Conservation (phyloP, 2,888 invertebrate species). For the Argyresthia goedartella region DNA sequence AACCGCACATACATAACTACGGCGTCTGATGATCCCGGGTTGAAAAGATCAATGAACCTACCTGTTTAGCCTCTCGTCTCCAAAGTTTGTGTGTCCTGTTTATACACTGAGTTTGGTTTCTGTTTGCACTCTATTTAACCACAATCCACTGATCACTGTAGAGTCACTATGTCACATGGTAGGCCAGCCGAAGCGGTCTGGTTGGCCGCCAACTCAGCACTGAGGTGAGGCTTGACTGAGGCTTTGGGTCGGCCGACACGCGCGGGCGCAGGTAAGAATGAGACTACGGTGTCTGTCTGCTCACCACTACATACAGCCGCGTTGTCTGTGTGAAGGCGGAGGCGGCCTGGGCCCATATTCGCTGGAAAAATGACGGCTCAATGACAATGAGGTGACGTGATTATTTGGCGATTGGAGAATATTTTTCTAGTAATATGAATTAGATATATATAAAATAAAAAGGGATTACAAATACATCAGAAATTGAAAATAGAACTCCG, state of each 20-base stretch:
- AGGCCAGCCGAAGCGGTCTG: constrained; percentile 57
- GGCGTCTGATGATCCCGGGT: background rate
- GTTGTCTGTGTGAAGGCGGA: constrained; percentile 19
- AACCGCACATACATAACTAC: background rate
- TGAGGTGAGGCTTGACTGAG: constrained; percentile 28
- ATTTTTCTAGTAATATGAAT: no score
- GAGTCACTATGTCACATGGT: constrained; percentile 57
- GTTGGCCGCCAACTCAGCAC: constrained; percentile 63
- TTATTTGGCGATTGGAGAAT: no score
- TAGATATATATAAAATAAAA: no score
- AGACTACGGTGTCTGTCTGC: constrained; percentile 37
- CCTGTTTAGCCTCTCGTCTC: constrained; percentile 1
- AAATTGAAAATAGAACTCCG: no score
- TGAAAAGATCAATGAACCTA: constrained; percentile 2
- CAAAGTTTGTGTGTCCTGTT: background rate
- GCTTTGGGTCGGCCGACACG: constrained; percentile 49
- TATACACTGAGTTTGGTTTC: background rate
- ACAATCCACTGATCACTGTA: constrained; percentile 52
- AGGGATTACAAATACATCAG: no score
- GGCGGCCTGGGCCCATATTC: no score
- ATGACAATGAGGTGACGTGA: no score
- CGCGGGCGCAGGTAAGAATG: constrained; percentile 55
- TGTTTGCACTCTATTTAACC: constrained; percentile 11
- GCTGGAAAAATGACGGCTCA: no score
- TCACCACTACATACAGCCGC: constrained; percentile 19